Evolutionary conservation across 2,113 vertebrate species (phyloP).

Genomic region (Oncorhynchus tshawytscha): DNA sequence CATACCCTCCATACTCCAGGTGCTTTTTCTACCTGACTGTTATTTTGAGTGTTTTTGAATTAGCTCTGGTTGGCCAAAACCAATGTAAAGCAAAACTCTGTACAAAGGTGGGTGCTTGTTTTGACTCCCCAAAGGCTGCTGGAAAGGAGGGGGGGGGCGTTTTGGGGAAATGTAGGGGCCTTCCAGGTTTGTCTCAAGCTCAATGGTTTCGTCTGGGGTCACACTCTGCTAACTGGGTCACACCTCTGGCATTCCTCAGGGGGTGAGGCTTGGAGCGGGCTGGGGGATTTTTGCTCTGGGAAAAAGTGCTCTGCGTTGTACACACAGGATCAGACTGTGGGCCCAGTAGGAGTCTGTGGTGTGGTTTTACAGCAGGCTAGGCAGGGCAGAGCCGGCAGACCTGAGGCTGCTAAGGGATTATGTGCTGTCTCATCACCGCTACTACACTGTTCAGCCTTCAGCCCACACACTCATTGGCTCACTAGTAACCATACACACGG

Average conservation of each 20-base stretch:
- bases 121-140: background rate
- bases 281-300: background rate
- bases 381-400: too few relatives aligned
- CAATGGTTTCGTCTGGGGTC: constrained; percentile 6
- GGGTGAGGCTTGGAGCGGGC: background rate
- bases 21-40: background rate
- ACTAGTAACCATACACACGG: too few relatives aligned
- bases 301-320: background rate
- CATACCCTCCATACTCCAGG: background rate
- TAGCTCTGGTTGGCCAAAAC: background rate
- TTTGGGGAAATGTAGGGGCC: constrained; percentile 7
- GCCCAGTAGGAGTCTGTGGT: background rate
- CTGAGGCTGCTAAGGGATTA: too few relatives aligned
- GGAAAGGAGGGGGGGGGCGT: background rate
- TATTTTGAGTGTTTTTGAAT: constrained; percentile 2
- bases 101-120: background rate
- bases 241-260: background rate
- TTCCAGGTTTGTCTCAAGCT: constrained; percentile 11
- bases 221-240: constrained; percentile 13
- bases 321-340: background rate
- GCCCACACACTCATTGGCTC: too few relatives aligned
- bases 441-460: too few relatives aligned
- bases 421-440: too few relatives aligned
- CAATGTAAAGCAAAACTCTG: background rate
- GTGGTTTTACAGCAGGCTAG: too few relatives aligned